Evolutionary conservation across 2,113 vertebrate genomes (phyloP), one percentile per base, ranked within the genome.

Genomic region (Anhinga anhinga): DNA sequence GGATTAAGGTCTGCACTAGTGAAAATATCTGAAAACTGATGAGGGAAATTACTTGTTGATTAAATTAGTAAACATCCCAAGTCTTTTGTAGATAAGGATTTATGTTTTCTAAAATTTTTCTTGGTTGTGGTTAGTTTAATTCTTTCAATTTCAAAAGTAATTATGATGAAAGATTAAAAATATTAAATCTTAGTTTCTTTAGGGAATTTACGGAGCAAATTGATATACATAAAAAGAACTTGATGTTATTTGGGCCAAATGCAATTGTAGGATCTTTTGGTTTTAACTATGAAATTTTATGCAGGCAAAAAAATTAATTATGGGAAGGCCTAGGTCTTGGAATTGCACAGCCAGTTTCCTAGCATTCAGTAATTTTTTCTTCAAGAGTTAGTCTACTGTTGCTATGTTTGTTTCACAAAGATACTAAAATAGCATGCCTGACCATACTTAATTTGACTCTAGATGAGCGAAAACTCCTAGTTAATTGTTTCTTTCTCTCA

Each of bases 401-500:
- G 53, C 47, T 82, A 15, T 61, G 53, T 61, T 92, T 91, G 52
- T 42, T 52, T 86, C 82, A 87, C 47, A 62, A 66, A 82, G 53
- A 73, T 32, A 63, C 52, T 63, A 6, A 22, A 82, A 82, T 56
- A 92, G 34, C 13, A 40, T 72, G 44, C 67, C 66, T 85, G 44
- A 69, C 15, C 26, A 65, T 61, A 56, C 70, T 88, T 56, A 50
- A n/a, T 69, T 86, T 95, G 88, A 34, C 79, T 83, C 56, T 53
- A 85, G 79, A 82, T 85, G 74, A 88, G 36, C 27, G 10, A 76
- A 95, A 94, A 80, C 49, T 90, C 58, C 18, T 44, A 79, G 82
- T 71, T 95, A 89, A 95, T 94, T 85, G 70, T 78, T 92, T 92
- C 62, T 76, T 76, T 90, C 74, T 92, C 74, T 95, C 86, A 93